Base-by-base conservation (phyloP, 1,140 invertebrate genomes). In the Streblospio benedicti region DNA sequence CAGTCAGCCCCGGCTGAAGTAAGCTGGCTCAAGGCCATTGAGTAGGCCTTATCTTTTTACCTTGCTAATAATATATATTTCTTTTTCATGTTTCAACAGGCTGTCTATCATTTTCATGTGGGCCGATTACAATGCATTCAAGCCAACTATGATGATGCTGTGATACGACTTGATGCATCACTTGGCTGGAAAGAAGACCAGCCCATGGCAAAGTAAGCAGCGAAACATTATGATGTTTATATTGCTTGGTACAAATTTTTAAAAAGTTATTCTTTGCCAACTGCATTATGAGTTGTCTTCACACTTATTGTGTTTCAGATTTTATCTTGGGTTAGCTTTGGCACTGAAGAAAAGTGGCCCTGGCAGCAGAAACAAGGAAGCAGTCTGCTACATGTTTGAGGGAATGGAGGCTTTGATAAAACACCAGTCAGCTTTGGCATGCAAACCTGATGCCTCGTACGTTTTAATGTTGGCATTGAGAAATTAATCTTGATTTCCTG, bases 51-150 rank as follows among this genome's bases (percentile, higher is more conserved):
- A n/a, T n/a, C n/a, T n/a, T n/a, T n/a, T n/a, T n/a, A n/a, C n/a
- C n/a, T n/a, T n/a, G n/a, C n/a, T n/a, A n/a, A n/a, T n/a, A n/a
- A n/a, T n/a, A n/a, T n/a, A n/a, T n/a, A n/a, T n/a, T n/a, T n/a
- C n/a, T n/a, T n/a, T n/a, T n/a, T n/a, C n/a, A n/a, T n/a, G n/a
- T n/a, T n/a, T n/a, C n/a, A n/a, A n/a, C n/a, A 73, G 51, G 66
- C 73, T 25, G 41, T 71, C 2, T 72, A 71, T 59, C 73, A 76
- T 60, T 77, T 77, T 59, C 73, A 77, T 65, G 75, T 76, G 6
- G 75, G 75, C 12, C 66, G 75, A 5, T 49, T 77, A 64, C 63
- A 73, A 18, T 69, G 76, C 2, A 65, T 72, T 9, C 72, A 72
- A 66, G 74, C 73, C 6, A 70, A 75, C 51, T 77, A 69, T 63